Percentiles rank a stretch among this genome's conserved stretches.
Conservation (phyloP, 2,113 vertebrate genomes). For the Crotalus viridis region DNA sequence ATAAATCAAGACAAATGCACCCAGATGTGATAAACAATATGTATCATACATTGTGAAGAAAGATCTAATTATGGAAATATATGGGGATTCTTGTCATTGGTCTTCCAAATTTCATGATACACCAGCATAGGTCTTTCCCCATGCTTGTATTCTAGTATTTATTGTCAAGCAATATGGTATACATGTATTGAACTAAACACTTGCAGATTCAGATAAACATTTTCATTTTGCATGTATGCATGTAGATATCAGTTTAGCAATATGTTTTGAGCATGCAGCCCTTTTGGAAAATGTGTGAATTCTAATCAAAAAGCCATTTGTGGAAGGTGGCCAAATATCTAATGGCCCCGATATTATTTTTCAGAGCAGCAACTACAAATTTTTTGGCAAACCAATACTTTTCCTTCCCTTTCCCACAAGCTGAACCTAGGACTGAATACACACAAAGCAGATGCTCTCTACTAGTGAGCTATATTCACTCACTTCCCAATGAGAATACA, state of each 20-base stretch:
- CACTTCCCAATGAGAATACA: background rate
- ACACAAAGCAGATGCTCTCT: background rate
- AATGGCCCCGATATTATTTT: background rate
- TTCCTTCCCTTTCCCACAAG: background rate
- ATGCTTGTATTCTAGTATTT: background rate
- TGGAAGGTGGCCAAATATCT: background rate
- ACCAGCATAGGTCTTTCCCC: background rate
- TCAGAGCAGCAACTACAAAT: background rate
- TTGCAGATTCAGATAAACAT: background rate
- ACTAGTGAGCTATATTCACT: background rate
- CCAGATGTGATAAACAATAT: background rate
- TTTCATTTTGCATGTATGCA: no score
- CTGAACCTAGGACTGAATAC: background rate
- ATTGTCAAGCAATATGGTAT: background rate
- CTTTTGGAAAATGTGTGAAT: background rate
- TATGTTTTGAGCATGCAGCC: background rate
- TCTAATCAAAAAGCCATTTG: background rate
- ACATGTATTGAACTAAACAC: background rate
- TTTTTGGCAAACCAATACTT: background rate
- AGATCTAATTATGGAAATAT: background rate
- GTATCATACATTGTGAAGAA: background rate
- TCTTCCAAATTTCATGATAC: background rate
- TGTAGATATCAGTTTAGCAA: background rate
- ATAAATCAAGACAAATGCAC: background rate
- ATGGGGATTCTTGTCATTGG: background rate